phyloP scores from a whole-genome alignment of 2,113 vertebrate species.

The Chionis minor region DNA sequence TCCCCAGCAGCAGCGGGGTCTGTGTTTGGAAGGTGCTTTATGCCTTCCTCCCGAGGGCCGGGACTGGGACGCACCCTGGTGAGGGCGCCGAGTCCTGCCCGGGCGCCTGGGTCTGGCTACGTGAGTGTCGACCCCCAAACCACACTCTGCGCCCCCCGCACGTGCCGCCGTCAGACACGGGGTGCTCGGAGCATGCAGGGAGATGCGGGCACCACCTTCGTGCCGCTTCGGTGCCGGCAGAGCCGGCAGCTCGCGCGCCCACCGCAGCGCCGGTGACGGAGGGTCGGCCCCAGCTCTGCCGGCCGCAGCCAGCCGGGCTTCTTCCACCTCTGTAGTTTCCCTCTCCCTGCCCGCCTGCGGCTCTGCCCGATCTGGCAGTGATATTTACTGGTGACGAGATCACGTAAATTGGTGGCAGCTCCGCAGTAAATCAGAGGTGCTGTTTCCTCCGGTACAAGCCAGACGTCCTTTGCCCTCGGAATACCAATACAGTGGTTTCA shows the following conservation, averaged over 20 bases:
- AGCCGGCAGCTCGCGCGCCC: not conserved
- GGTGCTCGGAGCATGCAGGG: accelerated
- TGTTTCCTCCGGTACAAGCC: not conserved
- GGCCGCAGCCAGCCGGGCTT: not conserved
- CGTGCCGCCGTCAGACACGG: accelerated
- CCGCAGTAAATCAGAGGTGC: not conserved
- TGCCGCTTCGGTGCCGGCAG: accelerated
- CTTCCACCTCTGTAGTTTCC: not conserved
- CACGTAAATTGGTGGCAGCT: not conserved
- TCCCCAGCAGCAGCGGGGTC: accelerated
- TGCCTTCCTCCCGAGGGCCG: accelerated
- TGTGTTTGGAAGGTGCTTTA: not conserved
- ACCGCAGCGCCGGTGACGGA: not conserved
- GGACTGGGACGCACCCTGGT: accelerated
- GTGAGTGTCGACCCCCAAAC: not conserved
- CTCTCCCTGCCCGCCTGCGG: not conserved
- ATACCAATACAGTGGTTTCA: not conserved
- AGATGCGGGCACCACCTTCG: accelerated
- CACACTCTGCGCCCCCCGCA: accelerated
- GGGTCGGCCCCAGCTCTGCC: not conserved
- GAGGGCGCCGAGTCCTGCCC: accelerated
- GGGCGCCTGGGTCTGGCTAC: accelerated
- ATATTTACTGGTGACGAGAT: not conserved
- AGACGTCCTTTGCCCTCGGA: not conserved
- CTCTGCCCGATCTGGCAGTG: not conserved